Base-by-base conservation (phyloP, 1,140 invertebrate genomes). In the Drosophila melanica region DNA sequence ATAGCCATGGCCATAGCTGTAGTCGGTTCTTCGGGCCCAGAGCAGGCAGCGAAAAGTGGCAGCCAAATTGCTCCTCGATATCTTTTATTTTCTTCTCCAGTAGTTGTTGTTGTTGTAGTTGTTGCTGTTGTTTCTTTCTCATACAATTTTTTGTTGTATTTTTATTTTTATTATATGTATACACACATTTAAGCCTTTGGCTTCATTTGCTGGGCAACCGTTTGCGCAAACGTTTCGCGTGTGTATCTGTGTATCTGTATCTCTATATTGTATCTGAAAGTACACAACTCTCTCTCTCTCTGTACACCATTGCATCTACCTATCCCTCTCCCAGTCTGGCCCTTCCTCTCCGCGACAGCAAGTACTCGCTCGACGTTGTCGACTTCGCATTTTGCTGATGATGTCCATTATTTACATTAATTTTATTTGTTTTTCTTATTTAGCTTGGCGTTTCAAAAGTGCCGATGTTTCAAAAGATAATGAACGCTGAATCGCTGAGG, bases 381-480 rank as follows among this genome's bases (percentile, higher is more conserved):
- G 77, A 86, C 81, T 89, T 80, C 79, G 69, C 67, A 70, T 75
- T 69, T 70, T 86, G 82, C 81, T 87, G 81, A 87, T 87, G 81
- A 87, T 86, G 84, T 89, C 84, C 84, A 89, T 89, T 89, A 89
- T 89, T 89, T 89, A 90, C 84, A 89, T 90, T 79, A 72, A 89
- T 90, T 89, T 90, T 89, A 89, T 89, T 89, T 89, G 85, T 84
- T 89, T 89, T 89, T 84, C 85, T 89, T 89, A 89, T 89, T 89
- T 89, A 85, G 80, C 77, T 87, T 90, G 80, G 77, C 85, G 79
- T 89, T 90, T 89, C 84, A 89, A 89, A 89, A 89, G 84, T 89
- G 84, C 84, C 84, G 84, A 89, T 89, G 84, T 89, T 90, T 89
- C 85, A 75, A 82, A 79, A 89, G 84, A 89, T 89, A 89, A 89